Evolutionary conservation across 2,797 vertebrate genomes (phyloP).

Genomic region (Anolis apletophallus): DNA sequence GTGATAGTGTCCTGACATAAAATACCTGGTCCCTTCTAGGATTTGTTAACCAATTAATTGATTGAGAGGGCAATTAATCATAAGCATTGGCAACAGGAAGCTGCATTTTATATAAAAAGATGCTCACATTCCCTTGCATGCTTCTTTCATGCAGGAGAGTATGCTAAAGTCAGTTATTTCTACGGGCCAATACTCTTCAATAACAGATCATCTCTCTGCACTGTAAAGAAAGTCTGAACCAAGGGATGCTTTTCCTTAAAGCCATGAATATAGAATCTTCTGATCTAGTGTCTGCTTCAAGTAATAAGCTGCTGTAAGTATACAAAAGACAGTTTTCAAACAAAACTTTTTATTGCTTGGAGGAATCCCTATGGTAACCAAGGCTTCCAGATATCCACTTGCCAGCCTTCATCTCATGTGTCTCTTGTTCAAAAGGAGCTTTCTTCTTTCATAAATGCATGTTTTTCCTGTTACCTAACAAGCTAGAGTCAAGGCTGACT

Average conservation of each 20-base stretch:
- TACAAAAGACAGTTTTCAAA: neutral
- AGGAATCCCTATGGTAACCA: slow-evolving; percentile 18
- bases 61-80: neutral
- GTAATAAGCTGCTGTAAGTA: neutral
- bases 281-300: slow-evolving; percentile 1
- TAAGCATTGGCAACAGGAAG: neutral
- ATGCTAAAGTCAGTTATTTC: neutral
- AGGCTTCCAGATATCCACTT: neutral
- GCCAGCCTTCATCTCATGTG: slow-evolving; percentile 1
- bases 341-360: neutral
- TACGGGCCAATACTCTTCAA: neutral
- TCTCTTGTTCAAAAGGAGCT: neutral
- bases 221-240: neutral
- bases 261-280: neutral
- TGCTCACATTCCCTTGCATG: neutral
- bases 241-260: neutral
- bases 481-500: slow-evolving; percentile 27
- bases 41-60: too few relatives aligned
- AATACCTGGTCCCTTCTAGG: neutral
- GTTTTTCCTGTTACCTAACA: slow-evolving; percentile 13
- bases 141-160: neutral
- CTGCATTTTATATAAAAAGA: neutral
- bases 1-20: neutral
- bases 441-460: slow-evolving; percentile 17
- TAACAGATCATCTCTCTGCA: neutral